A percentile compares a stretch with the other conserved stretches of the same genome.
Conservation (phyloP, 2,113 vertebrate species). For the Mirounga angustirostris region DNA sequence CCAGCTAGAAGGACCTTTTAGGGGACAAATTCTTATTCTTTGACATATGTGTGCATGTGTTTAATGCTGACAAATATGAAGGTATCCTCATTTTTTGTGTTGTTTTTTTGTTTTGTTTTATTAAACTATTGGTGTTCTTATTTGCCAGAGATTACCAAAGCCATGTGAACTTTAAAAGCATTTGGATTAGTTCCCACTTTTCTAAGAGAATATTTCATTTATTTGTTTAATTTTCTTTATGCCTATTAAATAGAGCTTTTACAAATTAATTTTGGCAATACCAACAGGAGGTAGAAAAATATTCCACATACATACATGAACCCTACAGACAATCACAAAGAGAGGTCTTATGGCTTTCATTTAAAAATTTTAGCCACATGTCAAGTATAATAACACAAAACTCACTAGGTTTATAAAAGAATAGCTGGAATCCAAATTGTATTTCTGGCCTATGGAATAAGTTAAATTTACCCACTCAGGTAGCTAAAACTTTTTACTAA, state of each 20-base stretch:
- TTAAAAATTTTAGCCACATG: background rate
- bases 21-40: background rate
- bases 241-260: constrained; percentile 11
- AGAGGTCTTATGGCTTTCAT: background rate
- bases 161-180: background rate
- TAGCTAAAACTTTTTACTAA: background rate
- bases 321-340: background rate
- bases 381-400: background rate
- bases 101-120: background rate
- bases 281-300: background rate
- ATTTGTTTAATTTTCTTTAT: constrained; percentile 10
- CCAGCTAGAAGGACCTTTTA: background rate
- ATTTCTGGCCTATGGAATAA: background rate
- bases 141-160: constrained; percentile 12
- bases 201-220: constrained; percentile 41
- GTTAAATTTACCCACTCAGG: background rate
- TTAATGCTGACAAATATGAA: constrained; percentile 33
- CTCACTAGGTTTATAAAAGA: background rate
- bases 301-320: background rate
- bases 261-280: constrained; percentile 4
- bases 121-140: background rate
- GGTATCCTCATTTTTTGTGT: background rate
- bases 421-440: background rate
- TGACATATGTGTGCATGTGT: background rate
- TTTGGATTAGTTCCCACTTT: constrained; percentile 32